Evolutionary conservation across 1,140 invertebrate species (phyloP).

Genomic region (Hesperophylax magnus): DNA sequence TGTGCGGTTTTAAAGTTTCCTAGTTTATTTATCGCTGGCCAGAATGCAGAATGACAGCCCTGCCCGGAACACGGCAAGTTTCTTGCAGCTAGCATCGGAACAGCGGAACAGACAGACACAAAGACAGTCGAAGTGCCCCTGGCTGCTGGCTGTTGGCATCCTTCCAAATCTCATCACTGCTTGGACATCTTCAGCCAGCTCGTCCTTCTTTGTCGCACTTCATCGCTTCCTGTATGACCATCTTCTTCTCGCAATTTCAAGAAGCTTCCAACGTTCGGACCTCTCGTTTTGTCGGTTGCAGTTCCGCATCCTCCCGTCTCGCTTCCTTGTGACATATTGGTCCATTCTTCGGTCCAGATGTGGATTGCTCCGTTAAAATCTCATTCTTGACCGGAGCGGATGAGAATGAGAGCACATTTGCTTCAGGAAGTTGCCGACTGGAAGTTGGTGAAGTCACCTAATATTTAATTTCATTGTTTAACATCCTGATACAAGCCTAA

Average conservation of each 20-base stretch:
- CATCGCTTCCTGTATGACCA: conserved; percentile 4
- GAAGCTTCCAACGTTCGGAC: background rate
- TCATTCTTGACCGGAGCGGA: conserved; percentile 42
- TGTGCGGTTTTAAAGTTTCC: background rate
- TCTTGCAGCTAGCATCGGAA: background rate
- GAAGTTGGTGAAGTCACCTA: background rate
- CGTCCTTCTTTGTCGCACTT: conserved; percentile 45
- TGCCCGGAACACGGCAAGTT: background rate
- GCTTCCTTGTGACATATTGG: conserved; percentile 14
- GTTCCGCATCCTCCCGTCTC: conserved; percentile 1
- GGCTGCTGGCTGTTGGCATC: conserved; percentile 28
- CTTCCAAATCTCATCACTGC: conserved; percentile 48
- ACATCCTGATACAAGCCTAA: conserved; percentile 40
- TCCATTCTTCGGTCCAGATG: conserved; percentile 27
- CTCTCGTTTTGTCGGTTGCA: background rate
- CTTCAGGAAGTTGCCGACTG: background rate
- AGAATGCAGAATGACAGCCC: conserved; percentile 19
- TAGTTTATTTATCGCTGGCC: background rate
- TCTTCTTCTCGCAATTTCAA: background rate
- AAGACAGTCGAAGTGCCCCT: conserved; percentile 20
- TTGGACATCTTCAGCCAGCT: conserved; percentile 46
- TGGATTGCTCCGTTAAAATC: conserved; percentile 34
- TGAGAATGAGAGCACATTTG: background rate
- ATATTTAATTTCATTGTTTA: conserved; percentile 48
- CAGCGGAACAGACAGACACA: conserved; percentile 25